Evolutionary conservation across 2,797 vertebrate genomes (phyloP), one percentile per base, ranked within the genome.

Genomic region (Lepus oiostolus): DNA sequence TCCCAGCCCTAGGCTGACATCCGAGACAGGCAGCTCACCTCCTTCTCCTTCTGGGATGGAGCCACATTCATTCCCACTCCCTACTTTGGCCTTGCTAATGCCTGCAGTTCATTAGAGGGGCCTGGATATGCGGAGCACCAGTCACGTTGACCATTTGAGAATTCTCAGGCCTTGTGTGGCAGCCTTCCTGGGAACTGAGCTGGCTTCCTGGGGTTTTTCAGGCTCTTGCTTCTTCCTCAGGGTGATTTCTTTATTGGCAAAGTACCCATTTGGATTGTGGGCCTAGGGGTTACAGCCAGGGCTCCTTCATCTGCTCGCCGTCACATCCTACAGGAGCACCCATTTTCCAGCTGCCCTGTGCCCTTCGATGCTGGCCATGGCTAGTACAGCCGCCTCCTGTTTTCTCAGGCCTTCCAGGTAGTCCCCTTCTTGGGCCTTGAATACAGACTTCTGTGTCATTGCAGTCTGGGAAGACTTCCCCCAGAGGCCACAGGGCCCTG

Each of bases 141-240:
- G 38, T 90, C 70, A 60, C 63, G 71, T 0, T 63, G 54, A 68
- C 87, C 71, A 13, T 80, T 76, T 76, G 70, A 91, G 74, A 88
- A 70, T 80, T 89, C 89, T 95, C 47, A 26, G n/a, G 74, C 54
- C 71, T 42, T 35, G 0, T 28, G 22, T 83, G 11, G 62, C 88
- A 95, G 82, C 42, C 42, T 91, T 77, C 60, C 50, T 91, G 93
- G 88, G 89, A 89, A 79, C 50, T 79, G 47, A 92, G 74, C 84
- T 90, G 81, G 76, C 87, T 95, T 85, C 71, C 42, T 90, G 74
- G 70, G 14, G 85, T 93, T 95, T 71, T 62, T 95, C 91, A 81
- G 85, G 87, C 80, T 60, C 32, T 47, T 92, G 63, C 70, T 96
- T 14, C 83, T 94, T 90, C 92, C 95, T 96, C 94, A 88, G 90